A percentile compares a stretch with the other conserved stretches of the same genome.
Conservation (phyloP, 2,888 invertebrate genomes). For the Melanostoma mellinum region DNA sequence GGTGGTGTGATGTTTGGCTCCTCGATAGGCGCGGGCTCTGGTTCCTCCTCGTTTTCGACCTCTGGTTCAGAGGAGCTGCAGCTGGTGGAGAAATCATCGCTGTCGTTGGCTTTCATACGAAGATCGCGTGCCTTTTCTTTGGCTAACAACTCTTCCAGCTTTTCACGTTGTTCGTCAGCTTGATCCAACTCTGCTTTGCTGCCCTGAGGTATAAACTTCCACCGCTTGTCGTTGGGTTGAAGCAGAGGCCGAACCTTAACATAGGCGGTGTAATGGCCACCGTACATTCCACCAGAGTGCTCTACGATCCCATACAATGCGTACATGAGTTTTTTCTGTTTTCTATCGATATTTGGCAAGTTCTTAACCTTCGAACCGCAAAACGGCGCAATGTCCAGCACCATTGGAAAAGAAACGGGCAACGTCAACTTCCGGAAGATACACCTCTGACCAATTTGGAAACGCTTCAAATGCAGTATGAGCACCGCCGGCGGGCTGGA, state of each 20-base stretch:
- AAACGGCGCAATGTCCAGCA: constrained; percentile 95
- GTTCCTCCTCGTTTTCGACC: constrained; percentile 60
- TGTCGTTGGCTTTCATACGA: constrained; percentile 80
- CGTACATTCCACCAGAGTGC: constrained; percentile 95
- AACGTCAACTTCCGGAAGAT: constrained; percentile 92
- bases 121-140: constrained; percentile 80
- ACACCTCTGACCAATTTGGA: constrained; percentile 90
- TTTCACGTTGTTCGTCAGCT: constrained; percentile 82
- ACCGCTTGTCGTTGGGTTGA: constrained; percentile 85
- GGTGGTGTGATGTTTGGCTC: constrained; percentile 82
- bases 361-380: constrained; percentile 88
- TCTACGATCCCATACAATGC: constrained; percentile 97
- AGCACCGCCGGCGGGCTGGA: constrained; percentile 96
- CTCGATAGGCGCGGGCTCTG: constrained; percentile 74
- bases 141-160: constrained; percentile 80
- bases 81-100: constrained; percentile 84
- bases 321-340: constrained; percentile 89
- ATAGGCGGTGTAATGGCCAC: constrained; percentile 94
- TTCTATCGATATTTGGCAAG: constrained; percentile 85
- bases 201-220: constrained; percentile 88
- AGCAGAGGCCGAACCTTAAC: constrained; percentile 91
- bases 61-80: constrained; percentile 83
- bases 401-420: constrained; percentile 92
- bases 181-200: constrained; percentile 83
- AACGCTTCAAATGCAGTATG: constrained; percentile 97